Conservation (phyloP, 2,113 vertebrate genomes). For the Gymnocephalus cernua region DNA sequence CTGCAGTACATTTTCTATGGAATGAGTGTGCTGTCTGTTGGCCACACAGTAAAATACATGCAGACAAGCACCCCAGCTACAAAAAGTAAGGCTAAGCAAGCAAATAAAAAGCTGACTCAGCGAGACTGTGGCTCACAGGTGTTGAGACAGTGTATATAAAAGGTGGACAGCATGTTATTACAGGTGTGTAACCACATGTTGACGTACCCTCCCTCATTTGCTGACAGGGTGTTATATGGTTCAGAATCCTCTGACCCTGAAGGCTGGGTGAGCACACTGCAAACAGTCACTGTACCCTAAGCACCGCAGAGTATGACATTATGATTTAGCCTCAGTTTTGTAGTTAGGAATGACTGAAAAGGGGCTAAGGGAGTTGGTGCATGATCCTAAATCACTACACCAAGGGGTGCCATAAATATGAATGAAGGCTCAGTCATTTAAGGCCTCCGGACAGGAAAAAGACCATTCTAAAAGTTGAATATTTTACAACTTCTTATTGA, state of each 20-base stretch:
- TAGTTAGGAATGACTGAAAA: constrained; percentile 24
- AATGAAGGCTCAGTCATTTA: background rate
- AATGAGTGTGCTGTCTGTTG: constrained; percentile 56
- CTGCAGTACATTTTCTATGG: constrained; percentile 14
- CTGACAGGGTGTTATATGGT: constrained; percentile 61
- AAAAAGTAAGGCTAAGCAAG: constrained; percentile 51
- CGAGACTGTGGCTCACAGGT: constrained; percentile 61
- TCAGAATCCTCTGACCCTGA: constrained; percentile 49
- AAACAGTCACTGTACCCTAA: constrained; percentile 46
- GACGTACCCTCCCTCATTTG: constrained; percentile 58
- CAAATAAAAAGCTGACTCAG: constrained; percentile 64
- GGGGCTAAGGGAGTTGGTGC: constrained; percentile 10
- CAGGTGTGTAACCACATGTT: constrained; percentile 72
- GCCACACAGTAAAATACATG: constrained; percentile 25
- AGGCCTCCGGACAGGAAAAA: background rate
- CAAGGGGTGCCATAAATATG: constrained; percentile 37
- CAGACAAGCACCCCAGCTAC: background rate
- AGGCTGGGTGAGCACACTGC: constrained; percentile 37
- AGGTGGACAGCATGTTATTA: constrained; percentile 63
- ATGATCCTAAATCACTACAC: constrained; percentile 28
- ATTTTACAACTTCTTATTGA: constrained; percentile 15
- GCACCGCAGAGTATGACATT: constrained; percentile 19
- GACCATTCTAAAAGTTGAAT: background rate
- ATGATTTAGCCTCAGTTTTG: constrained; percentile 52
- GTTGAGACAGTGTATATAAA: constrained; percentile 53